Conservation (phyloP, 2,888 invertebrate genomes). For the Melanchra persicariae region DNA sequence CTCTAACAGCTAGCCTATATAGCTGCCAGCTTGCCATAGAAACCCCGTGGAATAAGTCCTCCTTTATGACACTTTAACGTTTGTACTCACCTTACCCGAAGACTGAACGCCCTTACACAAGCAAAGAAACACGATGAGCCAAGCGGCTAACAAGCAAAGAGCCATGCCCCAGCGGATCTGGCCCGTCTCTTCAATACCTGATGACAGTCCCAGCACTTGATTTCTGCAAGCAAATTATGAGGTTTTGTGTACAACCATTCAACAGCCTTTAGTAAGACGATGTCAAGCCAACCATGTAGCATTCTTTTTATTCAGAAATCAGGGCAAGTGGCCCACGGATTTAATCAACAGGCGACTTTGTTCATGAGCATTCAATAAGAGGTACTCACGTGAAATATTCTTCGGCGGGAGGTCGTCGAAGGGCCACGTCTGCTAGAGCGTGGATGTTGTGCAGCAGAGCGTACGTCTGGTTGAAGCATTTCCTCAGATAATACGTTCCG, state of each 20-base stretch:
- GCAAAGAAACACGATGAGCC: slow-evolving; percentile 95
- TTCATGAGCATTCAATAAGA: background rate
- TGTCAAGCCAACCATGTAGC: background rate
- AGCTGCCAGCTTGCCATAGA: background rate
- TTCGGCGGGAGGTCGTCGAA: slow-evolving; percentile 93
- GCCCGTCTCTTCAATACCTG: slow-evolving; percentile 94
- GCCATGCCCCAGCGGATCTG: slow-evolving; percentile 93
- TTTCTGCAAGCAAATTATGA: slow-evolving; percentile 82
- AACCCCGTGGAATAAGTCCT: background rate
- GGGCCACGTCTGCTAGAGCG: slow-evolving; percentile 88
- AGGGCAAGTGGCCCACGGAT: background rate
- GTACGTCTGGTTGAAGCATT: slow-evolving; percentile 91
- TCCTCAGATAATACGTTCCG: slow-evolving; percentile 92
- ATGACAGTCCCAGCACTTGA: slow-evolving; percentile 93
- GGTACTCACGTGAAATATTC: slow-evolving; percentile 93
- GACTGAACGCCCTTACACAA: slow-evolving; percentile 95
- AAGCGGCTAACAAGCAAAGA: slow-evolving; percentile 93
- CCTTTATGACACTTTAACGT: background rate
- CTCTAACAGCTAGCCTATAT: background rate
- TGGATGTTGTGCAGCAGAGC: slow-evolving; percentile 90
- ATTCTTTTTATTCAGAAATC: slow-evolving; percentile 7
- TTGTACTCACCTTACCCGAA: slow-evolving; percentile 92
- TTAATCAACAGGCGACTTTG: slow-evolving; percentile 8
- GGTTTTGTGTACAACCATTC: slow-evolving; percentile 3
- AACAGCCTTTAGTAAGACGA: background rate